Evolutionary conservation across 2,888 invertebrate species (phyloP).

Genomic region (Dasypogon diadema): DNA sequence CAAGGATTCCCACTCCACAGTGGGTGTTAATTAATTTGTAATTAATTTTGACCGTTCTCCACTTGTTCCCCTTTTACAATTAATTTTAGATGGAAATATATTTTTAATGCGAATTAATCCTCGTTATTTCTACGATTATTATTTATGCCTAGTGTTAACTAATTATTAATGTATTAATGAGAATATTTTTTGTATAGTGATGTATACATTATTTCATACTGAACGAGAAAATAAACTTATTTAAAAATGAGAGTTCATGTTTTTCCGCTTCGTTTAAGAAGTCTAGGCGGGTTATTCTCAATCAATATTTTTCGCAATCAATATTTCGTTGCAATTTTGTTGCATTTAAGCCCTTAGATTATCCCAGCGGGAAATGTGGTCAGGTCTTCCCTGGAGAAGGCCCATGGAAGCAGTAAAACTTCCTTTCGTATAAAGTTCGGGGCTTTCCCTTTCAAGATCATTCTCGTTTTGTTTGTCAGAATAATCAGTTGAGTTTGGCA

Average conservation of each 20-base stretch:
- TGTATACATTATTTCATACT: slow-evolving; percentile 47
- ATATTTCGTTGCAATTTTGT: no score
- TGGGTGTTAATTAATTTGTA: slow-evolving; percentile 34
- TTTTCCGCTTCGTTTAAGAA: no score
- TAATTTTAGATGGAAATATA: slow-evolving; percentile 36
- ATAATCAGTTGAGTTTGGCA: no score
- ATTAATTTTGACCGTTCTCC: slow-evolving; percentile 19
- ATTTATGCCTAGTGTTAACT: slow-evolving; percentile 46
- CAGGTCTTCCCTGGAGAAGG: no score
- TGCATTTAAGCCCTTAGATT: no score
- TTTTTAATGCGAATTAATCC: slow-evolving; percentile 43
- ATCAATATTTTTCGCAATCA: no score
- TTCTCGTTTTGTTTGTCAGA: no score
- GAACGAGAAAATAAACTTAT: slow-evolving; percentile 42
- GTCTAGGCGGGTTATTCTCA: no score
- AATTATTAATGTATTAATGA: slow-evolving; percentile 41
- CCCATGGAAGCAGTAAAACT: no score
- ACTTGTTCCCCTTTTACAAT: slow-evolving; percentile 33
- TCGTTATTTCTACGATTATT: slow-evolving; percentile 41
- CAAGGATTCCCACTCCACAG: slow-evolving; percentile 14
- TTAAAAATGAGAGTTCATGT: background rate
- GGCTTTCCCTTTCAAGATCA: no score
- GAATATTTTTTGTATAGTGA: slow-evolving; percentile 45
- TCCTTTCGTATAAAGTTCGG: no score
- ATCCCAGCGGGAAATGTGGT: no score